Percentiles rank a stretch among this genome's conserved stretches.
These are phyloP conservation scores for Atethmia centrago DNA, from an alignment of 2,888 invertebrate species.

Conservation along the genomic window DNA sequence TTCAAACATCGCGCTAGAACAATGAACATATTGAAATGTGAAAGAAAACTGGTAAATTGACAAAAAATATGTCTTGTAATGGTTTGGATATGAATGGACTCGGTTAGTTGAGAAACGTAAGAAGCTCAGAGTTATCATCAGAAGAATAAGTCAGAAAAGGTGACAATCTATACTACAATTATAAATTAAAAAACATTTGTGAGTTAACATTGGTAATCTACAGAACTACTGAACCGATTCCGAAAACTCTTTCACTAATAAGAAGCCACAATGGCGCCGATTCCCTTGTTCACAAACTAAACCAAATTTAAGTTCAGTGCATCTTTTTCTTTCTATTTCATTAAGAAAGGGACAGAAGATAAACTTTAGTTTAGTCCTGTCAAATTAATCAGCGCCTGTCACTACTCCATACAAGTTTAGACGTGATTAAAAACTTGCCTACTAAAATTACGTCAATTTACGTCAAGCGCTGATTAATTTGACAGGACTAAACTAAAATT, in stretches of 20 bases:
- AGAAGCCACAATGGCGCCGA: neutral
- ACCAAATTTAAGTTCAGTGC: too few species aligned
- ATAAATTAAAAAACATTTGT: neutral
- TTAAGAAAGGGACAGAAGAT: too few species aligned
- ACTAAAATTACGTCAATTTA: too few species aligned
- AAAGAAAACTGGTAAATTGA: conserved; percentile 62
- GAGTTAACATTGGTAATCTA: neutral
- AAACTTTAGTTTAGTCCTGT: too few species aligned
- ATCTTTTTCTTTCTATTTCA: too few species aligned
- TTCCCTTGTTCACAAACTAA: too few species aligned
- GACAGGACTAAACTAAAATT: too few species aligned
- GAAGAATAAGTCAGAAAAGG: neutral
- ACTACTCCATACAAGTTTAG: too few species aligned
- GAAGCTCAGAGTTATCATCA: neutral
- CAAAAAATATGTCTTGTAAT: conserved; percentile 60
- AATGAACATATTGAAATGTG: conserved; percentile 69
- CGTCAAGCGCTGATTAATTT: too few species aligned
- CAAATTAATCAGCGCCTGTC: too few species aligned
- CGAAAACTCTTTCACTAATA: neutral
- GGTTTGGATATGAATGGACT: conserved; percentile 39
- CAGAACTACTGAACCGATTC: neutral
- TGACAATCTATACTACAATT: neutral
- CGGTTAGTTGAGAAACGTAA: conserved; percentile 33
- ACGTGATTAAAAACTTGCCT: too few species aligned
- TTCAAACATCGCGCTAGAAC: conserved; percentile 65